Conservation (phyloP, 2,888 invertebrate genomes). For the Zaprionus obscuricornis region DNA sequence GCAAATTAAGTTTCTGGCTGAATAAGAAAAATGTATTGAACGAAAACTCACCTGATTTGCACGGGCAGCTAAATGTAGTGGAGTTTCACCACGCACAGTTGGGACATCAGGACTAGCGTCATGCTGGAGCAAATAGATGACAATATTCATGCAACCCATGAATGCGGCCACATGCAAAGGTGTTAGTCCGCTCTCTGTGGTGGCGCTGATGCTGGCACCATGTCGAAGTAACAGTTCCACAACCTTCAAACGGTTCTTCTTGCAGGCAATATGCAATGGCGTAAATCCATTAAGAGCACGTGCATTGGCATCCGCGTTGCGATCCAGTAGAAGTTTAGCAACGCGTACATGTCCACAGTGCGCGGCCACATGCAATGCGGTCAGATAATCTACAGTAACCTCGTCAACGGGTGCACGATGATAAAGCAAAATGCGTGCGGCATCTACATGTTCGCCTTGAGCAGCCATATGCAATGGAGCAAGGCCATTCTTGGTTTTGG, state of each 20-base stretch:
- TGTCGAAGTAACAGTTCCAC: conserved; percentile 98
- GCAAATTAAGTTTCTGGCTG: background rate
- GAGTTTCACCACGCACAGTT: conserved; percentile 99
- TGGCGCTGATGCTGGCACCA: conserved; percentile 94
- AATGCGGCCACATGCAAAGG: conserved; percentile 99
- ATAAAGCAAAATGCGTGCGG: conserved; percentile 96
- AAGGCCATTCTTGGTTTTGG: conserved; percentile 98
- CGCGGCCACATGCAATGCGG: conserved; percentile 98
- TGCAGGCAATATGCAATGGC: conserved; percentile 99
- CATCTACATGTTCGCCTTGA: conserved; percentile 99
- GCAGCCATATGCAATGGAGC: conserved; percentile 99
- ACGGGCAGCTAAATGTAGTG: conserved; percentile 98
- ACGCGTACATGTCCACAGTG: conserved; percentile 98
- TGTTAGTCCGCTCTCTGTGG: conserved; percentile 94
- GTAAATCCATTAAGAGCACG: conserved; percentile 99
- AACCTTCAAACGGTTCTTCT: conserved; percentile 99
- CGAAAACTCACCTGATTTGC: conserved; percentile 93
- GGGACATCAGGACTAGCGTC: conserved; percentile 99
- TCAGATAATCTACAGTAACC: conserved; percentile 99
- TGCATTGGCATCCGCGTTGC: conserved; percentile 99
- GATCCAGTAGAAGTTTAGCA: conserved; percentile 96
- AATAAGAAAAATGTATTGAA: background rate
- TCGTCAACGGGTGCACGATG: conserved; percentile 99
- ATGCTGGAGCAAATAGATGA: conserved; percentile 98
- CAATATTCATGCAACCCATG: conserved; percentile 99